phyloP scores from a whole-genome alignment of 2,888 invertebrate genomes.

The Acleris emargana region DNA sequence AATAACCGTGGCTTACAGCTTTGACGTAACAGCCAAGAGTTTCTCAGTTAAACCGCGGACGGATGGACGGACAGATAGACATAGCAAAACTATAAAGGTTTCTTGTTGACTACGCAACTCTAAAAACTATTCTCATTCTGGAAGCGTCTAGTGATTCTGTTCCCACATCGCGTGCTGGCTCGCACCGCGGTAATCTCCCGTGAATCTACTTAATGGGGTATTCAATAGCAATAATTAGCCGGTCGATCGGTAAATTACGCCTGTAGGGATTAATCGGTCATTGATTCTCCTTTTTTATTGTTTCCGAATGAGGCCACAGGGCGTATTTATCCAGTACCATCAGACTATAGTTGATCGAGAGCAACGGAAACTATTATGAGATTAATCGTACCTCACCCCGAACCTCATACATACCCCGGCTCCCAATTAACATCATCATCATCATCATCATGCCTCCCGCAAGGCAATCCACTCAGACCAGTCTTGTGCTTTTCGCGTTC shows the following conservation, averaged over 20 bases:
- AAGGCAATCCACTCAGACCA: too few relatives aligned
- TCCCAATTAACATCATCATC: too few relatives aligned
- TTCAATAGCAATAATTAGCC: constrained; percentile 19
- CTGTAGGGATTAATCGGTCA: constrained; percentile 9
- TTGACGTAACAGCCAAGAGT: too few relatives aligned
- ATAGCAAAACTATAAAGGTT: background rate
- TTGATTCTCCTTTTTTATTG: constrained; percentile 10
- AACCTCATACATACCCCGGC: too few relatives aligned
- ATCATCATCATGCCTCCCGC: too few relatives aligned
- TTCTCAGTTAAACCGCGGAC: background rate
- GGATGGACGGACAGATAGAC: background rate
- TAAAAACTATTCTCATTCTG: background rate
- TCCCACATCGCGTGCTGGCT: constrained; percentile 2
- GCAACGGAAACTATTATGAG: too few relatives aligned
- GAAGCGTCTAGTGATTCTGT: background rate
- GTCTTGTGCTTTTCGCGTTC: too few relatives aligned
- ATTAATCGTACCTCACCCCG: too few relatives aligned
- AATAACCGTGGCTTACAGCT: too few relatives aligned
- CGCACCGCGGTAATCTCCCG: constrained; percentile 15
- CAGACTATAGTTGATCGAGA: too few relatives aligned
- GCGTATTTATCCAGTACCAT: background rate
- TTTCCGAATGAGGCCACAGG: background rate
- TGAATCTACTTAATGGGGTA: constrained; percentile 20
- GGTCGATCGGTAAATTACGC: constrained; percentile 8
- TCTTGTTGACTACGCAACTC: background rate